Percentiles rank a stretch among this genome's conserved stretches.
These are phyloP conservation scores for Augochlora pura DNA, from an alignment of 1,140 invertebrate genomes.

Conservation along the genomic window DNA sequence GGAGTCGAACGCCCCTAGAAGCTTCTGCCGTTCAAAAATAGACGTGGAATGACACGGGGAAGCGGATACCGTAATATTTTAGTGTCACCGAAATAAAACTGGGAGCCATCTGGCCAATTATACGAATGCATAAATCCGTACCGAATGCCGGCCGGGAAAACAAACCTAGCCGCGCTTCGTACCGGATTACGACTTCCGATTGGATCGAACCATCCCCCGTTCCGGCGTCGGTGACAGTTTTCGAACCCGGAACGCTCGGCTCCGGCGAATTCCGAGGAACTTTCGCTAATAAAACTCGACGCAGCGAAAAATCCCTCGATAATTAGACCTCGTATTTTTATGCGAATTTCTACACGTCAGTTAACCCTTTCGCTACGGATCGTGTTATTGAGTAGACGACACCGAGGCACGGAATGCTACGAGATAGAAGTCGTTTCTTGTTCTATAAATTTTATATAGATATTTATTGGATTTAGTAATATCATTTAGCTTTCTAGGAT, in stretches of 20 bases:
- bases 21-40: constrained; percentile 61
- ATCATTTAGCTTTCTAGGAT: too few relatives aligned
- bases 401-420: too few relatives aligned
- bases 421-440: too few relatives aligned
- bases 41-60: constrained; percentile 61
- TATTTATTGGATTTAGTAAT: too few relatives aligned
- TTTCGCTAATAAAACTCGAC: too few relatives aligned
- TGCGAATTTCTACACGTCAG: too few relatives aligned
- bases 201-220: constrained; percentile 8
- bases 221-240: not conserved
- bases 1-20: constrained; percentile 41
- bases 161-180: constrained; percentile 43
- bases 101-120: constrained; percentile 63
- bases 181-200: constrained; percentile 46
- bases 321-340: too few relatives aligned
- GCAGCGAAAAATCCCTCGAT: too few relatives aligned
- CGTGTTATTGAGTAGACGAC: too few relatives aligned
- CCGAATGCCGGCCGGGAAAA: constrained; percentile 46
- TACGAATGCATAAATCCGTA: constrained; percentile 52
- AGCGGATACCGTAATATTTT: constrained; percentile 65
- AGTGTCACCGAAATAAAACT: constrained; percentile 67
- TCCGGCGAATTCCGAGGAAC: too few relatives aligned
- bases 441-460: too few relatives aligned
- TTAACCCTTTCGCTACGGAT: too few relatives aligned
- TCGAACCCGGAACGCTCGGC: not conserved